These are phyloP conservation scores for Plotosus lineatus DNA, from an alignment of 2,113 vertebrate genomes.

Conservation along the genomic window DNA sequence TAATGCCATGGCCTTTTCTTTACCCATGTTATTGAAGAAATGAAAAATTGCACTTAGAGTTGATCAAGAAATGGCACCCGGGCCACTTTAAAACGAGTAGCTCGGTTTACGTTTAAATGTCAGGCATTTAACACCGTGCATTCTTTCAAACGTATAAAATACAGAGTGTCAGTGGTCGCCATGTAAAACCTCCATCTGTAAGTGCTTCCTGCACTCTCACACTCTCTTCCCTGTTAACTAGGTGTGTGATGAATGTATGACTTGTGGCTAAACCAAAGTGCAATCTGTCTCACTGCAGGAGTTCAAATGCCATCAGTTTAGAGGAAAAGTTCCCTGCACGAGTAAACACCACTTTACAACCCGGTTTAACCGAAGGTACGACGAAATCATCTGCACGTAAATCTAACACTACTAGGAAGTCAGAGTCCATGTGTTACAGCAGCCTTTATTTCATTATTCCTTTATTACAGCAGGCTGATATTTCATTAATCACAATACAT, in stretches of 20 bases:
- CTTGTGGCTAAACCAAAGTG: slow-evolving; percentile 25
- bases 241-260: slow-evolving; percentile 29
- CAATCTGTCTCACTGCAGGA: slow-evolving; percentile 39
- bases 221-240: slow-evolving; percentile 20
- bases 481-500: no score
- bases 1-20: slow-evolving; percentile 25
- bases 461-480: no score
- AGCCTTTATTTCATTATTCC: background rate
- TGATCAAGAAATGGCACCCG: background rate
- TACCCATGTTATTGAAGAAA: background rate
- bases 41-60: background rate
- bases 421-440: background rate
- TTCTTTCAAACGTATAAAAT: background rate
- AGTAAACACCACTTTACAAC: slow-evolving; percentile 6
- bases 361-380: background rate
- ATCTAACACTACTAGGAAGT: background rate
- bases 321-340: background rate
- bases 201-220: background rate
- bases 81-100: background rate
- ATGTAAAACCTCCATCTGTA: background rate
- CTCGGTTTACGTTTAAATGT: slow-evolving; percentile 3
- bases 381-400: background rate
- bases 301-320: background rate
- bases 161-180: background rate
- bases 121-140: background rate